Evolutionary conservation across 2,797 vertebrate genomes (phyloP), one percentile per base, ranked within the genome.

Genomic region (Ataeniobius toweri): DNA sequence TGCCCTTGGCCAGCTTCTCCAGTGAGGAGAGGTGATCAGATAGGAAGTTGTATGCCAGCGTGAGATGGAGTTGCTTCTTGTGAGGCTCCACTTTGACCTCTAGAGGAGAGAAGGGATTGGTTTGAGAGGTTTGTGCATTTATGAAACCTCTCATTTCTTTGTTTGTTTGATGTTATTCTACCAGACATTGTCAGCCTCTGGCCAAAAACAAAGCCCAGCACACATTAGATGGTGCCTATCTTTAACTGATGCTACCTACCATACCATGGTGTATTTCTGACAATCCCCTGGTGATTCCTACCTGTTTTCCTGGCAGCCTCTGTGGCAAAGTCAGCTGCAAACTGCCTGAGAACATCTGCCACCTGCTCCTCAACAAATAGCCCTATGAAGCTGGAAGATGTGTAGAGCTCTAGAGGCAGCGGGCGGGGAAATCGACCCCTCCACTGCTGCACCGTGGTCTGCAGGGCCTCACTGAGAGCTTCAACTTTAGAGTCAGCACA

Each of bases 51-150:
- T 99, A 99, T 18, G 98, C 98, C 88, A 99, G 92, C 0, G 98
- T 99, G 18, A 99, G 97, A 0, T 99, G 98, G 22, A 99, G 96
- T 94, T 99, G 97, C 94, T 98, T 99, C 95, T 96, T 98, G 78
- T 99, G 98, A 71, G 98, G 97, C 83, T 99, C 98, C 86, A 99
- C 96, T 0, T 96, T 97, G 0, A 97, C 97, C 67, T 99, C 98
- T 99, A 90, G 28, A 85, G 24, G 13, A 67, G 18, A 69, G 5
- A 48, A 18, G 39, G 16, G 68, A 50, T 1, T 18, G 39, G 36
- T 28, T 72, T 28, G 46, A 69, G 44, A 72, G 0, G 1, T 0
- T 50, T 16, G 46, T n/a, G 7, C 16, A 12, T 63, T 39, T 39
- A 14, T 28, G 7, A 31, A 65, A 2, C 63, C 16, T 65, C 63